Conservation (phyloP, 2,113 vertebrate genomes). For the Scopus umbretta region DNA sequence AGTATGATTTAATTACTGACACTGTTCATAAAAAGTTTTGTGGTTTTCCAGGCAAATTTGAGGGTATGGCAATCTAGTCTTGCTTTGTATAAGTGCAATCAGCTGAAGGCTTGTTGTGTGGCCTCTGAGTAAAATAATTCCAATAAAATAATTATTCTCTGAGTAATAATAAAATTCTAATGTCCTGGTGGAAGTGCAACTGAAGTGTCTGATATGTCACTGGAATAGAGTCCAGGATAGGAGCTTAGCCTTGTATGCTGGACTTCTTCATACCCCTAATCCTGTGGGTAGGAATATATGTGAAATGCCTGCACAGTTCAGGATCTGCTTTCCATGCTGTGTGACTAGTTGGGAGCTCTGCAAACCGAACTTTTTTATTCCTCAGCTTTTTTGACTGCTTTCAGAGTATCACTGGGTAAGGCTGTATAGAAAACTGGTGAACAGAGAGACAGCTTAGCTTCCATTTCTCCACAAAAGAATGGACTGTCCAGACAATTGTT, state of each 20-base stretch:
- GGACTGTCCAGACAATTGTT: neutral
- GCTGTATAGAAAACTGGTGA: neutral
- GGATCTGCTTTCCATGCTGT: neutral
- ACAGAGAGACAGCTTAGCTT: neutral
- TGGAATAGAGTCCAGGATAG: neutral
- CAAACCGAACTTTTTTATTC: neutral
- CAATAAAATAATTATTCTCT: no score
- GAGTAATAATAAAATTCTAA: neutral
- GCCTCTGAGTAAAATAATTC: neutral
- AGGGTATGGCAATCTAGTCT: neutral
- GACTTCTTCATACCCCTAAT: neutral
- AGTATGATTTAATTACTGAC: neutral
- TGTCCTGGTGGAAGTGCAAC: neutral
- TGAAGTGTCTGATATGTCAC: rapidly evolving
- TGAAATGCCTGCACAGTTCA: neutral
- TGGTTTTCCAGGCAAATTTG: neutral
- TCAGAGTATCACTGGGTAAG: neutral
- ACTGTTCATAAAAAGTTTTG: neutral
- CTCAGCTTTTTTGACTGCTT: neutral
- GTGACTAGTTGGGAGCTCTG: neutral
- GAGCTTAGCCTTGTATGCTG: neutral
- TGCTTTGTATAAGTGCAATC: neutral
- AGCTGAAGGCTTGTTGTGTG: neutral
- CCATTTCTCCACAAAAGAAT: neutral
- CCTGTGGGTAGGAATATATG: neutral